Percentiles rank a stretch among this genome's conserved stretches.
Conservation (phyloP, 2,888 invertebrate genomes). For the Oscheius onirici region DNA sequence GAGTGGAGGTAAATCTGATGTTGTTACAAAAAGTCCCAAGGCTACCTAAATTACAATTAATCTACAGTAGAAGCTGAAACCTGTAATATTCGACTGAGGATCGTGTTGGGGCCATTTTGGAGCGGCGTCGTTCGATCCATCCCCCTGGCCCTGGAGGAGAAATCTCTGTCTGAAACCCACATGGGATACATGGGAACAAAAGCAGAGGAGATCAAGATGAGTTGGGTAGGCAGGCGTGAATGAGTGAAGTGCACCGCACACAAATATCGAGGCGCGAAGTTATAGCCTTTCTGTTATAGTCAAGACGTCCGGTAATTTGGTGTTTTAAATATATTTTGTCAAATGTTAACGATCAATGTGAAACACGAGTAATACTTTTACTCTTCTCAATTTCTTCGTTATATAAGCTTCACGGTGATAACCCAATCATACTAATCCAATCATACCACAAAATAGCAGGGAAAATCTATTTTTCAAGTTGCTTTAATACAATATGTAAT, state of each 20-base stretch:
- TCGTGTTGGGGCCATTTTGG: constrained; percentile 42
- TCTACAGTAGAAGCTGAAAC: constrained; percentile 11
- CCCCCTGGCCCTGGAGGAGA: constrained; percentile 18
- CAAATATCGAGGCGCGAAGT: constrained; percentile 21
- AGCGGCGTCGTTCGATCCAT: constrained; percentile 26
- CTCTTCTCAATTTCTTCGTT: too few relatives aligned
- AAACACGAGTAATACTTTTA: too few relatives aligned
- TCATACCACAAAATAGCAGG: too few relatives aligned
- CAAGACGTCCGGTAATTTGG: too few relatives aligned
- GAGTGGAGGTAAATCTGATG: constrained; percentile 61
- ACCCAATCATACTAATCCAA: too few relatives aligned
- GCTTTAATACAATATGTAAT: too few relatives aligned
- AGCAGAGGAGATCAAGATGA: background rate
- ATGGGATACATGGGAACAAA: constrained; percentile 5
- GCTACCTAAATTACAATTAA: constrained; percentile 53
- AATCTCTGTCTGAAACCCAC: constrained; percentile 26
- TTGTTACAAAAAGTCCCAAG: constrained; percentile 69
- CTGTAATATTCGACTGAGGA: constrained; percentile 57
- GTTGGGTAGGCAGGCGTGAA: constrained; percentile 24
- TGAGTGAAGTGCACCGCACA: constrained; percentile 30
- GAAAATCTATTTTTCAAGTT: too few relatives aligned
- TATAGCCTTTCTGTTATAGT: constrained; percentile 1
- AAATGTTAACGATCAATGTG: too few relatives aligned
- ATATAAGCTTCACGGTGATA: too few relatives aligned
- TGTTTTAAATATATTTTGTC: too few relatives aligned